Evolutionary conservation across 1,140 invertebrate genomes (phyloP).

Genomic region (Aphaenogaster rudis): DNA sequence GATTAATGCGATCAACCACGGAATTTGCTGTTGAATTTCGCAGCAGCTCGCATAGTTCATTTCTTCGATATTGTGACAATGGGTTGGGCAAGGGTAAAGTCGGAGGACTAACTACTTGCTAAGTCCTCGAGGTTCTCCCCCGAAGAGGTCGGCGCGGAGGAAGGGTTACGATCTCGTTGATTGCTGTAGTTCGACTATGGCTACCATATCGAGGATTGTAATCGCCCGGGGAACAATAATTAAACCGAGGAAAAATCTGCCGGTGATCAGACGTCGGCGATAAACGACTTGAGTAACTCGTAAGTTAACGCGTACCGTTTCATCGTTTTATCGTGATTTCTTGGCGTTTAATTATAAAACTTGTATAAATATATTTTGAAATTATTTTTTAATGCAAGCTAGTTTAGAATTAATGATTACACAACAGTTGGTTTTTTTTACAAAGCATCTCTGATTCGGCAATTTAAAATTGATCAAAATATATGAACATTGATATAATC

Average conservation of each 20-base stretch:
- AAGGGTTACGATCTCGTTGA: slow-evolving; percentile 80
- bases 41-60: slow-evolving; percentile 60
- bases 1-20: slow-evolving; percentile 5
- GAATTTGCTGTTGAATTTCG: slow-evolving; percentile 30
- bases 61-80: slow-evolving; percentile 66
- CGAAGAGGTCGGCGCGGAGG: slow-evolving; percentile 34
- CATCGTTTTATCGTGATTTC: not conserved
- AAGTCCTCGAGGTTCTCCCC: slow-evolving; percentile 79
- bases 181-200: slow-evolving; percentile 76
- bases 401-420: slow-evolving; percentile 18
- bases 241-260: slow-evolving; percentile 73
- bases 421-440: not conserved
- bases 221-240: slow-evolving; percentile 69
- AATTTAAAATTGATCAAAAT: slow-evolving; percentile 50
- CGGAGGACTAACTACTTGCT: slow-evolving; percentile 79
- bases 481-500: slow-evolving; percentile 43
- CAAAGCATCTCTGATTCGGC: slow-evolving; percentile 18
- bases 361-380: slow-evolving; percentile 23
- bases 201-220: slow-evolving; percentile 70
- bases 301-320: not conserved
- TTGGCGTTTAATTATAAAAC: not conserved
- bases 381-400: slow-evolving; percentile 7
- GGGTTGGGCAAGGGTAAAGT: slow-evolving; percentile 65
- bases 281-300: slow-evolving; percentile 16
- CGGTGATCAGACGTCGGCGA: slow-evolving; percentile 25